Evolutionary conservation across 30 jellyfish, hydroid and myxozoan species (phyloP).

Genomic region (Chrysaora quinquecirrha): DNA sequence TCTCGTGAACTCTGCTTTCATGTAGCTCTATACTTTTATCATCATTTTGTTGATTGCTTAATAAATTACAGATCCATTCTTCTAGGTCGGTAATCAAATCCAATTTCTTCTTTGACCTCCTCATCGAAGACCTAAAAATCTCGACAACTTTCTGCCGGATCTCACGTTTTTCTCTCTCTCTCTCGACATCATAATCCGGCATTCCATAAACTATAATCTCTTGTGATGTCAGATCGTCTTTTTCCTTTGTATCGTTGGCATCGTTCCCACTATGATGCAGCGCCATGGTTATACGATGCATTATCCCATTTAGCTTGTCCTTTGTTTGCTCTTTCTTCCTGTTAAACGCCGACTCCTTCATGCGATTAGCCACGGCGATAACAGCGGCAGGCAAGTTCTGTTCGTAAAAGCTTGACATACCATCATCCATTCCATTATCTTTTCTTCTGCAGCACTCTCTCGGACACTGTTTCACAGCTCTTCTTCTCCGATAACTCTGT

Average conservation of each 20-base stretch:
- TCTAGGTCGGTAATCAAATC: slow-evolving; percentile 55
- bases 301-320: slow-evolving; percentile 54
- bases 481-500: not conserved
- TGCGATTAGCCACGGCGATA: slow-evolving; percentile 65
- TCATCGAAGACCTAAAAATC: slow-evolving; percentile 19
- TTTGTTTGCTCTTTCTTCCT: slow-evolving; percentile 45
- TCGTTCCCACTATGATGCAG: slow-evolving; percentile 59
- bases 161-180: slow-evolving; percentile 65
- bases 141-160: slow-evolving; percentile 48
- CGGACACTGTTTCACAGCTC: slow-evolving; percentile 7
- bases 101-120: slow-evolving; percentile 21
- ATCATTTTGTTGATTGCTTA: slow-evolving; percentile 1
- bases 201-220: slow-evolving; percentile 26
- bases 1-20: slow-evolving; percentile 6
- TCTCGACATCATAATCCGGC: slow-evolving; percentile 57
- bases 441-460: not conserved
- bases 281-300: slow-evolving; percentile 65
- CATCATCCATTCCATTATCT: slow-evolving; percentile 6
- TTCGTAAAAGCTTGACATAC: not conserved
- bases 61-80: slow-evolving; percentile 46
- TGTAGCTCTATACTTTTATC: slow-evolving; percentile 15
- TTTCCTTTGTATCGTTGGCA: not conserved
- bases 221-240: slow-evolving; percentile 18
- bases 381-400: slow-evolving; percentile 49
- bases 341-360: slow-evolving; percentile 50